Percentiles rank a stretch among this genome's conserved stretches.
Conservation (phyloP, 2,113 vertebrate species). For the Myotis lucifugus region DNA sequence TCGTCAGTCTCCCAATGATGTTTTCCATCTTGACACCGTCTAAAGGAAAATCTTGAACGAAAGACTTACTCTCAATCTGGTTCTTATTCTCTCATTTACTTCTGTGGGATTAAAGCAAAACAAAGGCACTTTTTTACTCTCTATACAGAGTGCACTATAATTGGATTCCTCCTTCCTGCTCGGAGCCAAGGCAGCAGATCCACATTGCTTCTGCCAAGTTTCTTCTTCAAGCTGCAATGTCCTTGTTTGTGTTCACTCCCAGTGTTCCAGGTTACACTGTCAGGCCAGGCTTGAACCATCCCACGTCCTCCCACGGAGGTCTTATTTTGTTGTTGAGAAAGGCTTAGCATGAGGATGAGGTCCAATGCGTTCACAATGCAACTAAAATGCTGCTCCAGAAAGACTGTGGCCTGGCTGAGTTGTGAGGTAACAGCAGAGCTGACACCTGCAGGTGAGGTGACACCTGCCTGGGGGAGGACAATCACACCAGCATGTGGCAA, state of each 20-base stretch:
- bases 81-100: slow-evolving; percentile 73
- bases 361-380: background rate
- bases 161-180: slow-evolving; percentile 48
- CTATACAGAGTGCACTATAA: slow-evolving; percentile 33
- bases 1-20: slow-evolving; percentile 56
- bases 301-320: slow-evolving; percentile 60
- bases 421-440: background rate
- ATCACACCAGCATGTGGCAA: background rate
- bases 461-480: background rate
- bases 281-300: background rate
- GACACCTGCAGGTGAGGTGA: background rate
- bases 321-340: slow-evolving; percentile 54
- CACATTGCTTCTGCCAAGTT: slow-evolving; percentile 23
- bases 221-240: slow-evolving; percentile 26
- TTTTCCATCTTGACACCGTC: slow-evolving; percentile 52
- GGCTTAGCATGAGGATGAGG: background rate
- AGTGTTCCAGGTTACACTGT: slow-evolving; percentile 53
- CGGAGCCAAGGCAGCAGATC: slow-evolving; percentile 39
- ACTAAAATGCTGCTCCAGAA: background rate
- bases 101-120: slow-evolving; percentile 67
- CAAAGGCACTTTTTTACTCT: slow-evolving; percentile 40
- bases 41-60: slow-evolving; percentile 61
- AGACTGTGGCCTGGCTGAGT: background rate
- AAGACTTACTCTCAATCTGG: slow-evolving; percentile 61
- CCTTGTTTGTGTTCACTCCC: slow-evolving; percentile 60